phyloP scores from a whole-genome alignment of 2,113 vertebrate species.

The Ammodytes dubius region DNA sequence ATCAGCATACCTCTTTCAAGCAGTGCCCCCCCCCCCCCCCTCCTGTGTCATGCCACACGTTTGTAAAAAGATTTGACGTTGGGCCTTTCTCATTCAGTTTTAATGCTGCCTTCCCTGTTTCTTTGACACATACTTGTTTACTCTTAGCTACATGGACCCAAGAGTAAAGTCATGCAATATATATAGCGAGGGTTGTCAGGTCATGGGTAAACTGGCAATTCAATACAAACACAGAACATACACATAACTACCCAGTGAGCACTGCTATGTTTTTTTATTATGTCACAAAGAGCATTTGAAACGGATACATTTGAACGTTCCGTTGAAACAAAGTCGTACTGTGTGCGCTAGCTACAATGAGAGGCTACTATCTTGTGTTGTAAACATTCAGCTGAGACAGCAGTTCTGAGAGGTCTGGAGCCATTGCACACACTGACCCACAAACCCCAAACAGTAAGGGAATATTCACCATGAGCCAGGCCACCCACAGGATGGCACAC shows the following conservation, averaged over 20 bases:
- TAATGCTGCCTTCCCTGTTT: background rate
- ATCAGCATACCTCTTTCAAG: background rate
- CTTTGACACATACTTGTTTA: background rate
- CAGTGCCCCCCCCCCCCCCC: background rate
- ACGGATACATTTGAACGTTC: background rate
- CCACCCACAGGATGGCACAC: slow-evolving; percentile 30
- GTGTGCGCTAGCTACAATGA: slow-evolving; percentile 1
- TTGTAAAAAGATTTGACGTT: background rate
- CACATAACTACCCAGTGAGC: background rate
- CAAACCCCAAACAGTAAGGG: slow-evolving; percentile 46
- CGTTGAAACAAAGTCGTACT: background rate
- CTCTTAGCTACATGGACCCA: background rate
- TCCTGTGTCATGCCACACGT: too few species aligned
- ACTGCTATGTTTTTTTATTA: background rate
- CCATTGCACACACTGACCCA: slow-evolving; percentile 50
- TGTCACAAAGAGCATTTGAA: background rate
- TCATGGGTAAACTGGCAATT: slow-evolving; percentile 2
- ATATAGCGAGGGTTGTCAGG: background rate
- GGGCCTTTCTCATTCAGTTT: background rate
- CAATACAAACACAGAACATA: background rate
- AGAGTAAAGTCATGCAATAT: background rate
- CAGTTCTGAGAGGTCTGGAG: slow-evolving; percentile 25
- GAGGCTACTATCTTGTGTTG: slow-evolving; percentile 25
- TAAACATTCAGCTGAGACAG: slow-evolving; percentile 55
- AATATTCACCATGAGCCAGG: slow-evolving; percentile 18